Evolutionary conservation across 2,888 invertebrate genomes (phyloP).

Genomic region (Metacarcinus magister): DNA sequence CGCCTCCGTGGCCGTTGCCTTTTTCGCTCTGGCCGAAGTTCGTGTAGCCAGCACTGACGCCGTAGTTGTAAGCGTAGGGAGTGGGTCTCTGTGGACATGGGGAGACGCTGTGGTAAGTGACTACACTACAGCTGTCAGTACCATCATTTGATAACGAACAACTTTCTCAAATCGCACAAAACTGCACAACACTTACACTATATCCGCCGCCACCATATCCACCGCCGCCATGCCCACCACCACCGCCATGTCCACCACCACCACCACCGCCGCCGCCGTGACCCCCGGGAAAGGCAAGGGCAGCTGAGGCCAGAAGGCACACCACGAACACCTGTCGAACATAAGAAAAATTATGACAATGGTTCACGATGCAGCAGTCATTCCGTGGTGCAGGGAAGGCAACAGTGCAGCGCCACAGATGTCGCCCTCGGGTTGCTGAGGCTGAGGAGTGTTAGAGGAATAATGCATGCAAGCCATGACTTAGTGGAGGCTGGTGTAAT

Average conservation of each 20-base stretch:
- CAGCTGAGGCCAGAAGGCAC: constrained; percentile 35
- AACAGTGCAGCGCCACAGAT: not conserved
- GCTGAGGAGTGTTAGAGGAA: not conserved
- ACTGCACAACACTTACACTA: not conserved
- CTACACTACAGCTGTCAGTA: not conserved
- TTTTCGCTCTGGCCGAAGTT: constrained; percentile 56
- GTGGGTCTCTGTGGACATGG: constrained; percentile 28
- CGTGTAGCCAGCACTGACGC: constrained; percentile 52
- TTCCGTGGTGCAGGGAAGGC: not conserved
- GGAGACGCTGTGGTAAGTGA: not conserved
- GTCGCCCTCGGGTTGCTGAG: not conserved
- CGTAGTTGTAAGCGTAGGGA: not conserved
- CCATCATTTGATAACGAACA: not conserved
- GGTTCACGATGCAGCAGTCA: not conserved
- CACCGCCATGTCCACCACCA: constrained; percentile 31
- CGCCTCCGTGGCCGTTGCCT: constrained; percentile 49
- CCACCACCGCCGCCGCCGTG: constrained; percentile 33
- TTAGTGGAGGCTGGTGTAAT: not conserved
- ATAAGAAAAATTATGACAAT: not conserved
- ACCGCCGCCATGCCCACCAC: not conserved
- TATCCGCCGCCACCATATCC: constrained; percentile 37
- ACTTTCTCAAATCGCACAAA: not conserved
- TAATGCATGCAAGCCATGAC: not conserved
- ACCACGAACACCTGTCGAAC: constrained; percentile 9
- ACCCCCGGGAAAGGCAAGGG: not conserved